Conservation (phyloP, 2,797 vertebrate species). For the Sebastes aleutianus region DNA sequence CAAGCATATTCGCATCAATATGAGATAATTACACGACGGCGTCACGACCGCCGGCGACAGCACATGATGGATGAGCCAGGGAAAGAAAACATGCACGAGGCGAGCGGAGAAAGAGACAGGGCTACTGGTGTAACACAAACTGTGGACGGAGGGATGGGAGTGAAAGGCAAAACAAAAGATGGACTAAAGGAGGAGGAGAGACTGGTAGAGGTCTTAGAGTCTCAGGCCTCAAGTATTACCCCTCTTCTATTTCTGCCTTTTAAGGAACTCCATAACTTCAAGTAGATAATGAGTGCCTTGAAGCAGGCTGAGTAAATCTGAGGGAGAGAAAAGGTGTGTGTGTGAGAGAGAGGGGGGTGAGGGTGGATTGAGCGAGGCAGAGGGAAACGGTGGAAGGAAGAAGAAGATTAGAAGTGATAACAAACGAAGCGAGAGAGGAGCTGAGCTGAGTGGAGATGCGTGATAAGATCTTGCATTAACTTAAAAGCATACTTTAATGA, state of each 20-base stretch:
- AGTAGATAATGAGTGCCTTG: slow-evolving; percentile 80
- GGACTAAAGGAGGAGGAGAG: slow-evolving; percentile 34
- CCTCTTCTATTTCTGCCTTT: slow-evolving; percentile 80
- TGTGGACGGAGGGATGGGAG: slow-evolving; percentile 58
- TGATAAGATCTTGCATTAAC: slow-evolving; percentile 75
- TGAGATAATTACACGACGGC: slow-evolving; percentile 78
- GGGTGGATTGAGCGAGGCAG: slow-evolving; percentile 32
- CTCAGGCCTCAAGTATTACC: slow-evolving; percentile 59
- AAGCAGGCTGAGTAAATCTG: slow-evolving; percentile 69
- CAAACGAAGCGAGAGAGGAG: slow-evolving; percentile 61
- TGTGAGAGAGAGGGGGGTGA: neutral
- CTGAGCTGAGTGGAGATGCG: slow-evolving; percentile 49
- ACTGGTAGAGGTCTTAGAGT: slow-evolving; percentile 57
- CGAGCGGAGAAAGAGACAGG: slow-evolving; percentile 38
- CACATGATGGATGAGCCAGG: slow-evolving; percentile 75
- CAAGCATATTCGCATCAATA: slow-evolving; percentile 76
- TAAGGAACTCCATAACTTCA: slow-evolving; percentile 73
- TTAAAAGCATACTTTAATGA: slow-evolving; percentile 80
- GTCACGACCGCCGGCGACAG: slow-evolving; percentile 72
- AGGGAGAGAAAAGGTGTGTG: slow-evolving; percentile 45
- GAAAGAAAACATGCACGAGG: slow-evolving; percentile 60
- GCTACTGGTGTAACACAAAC: slow-evolving; percentile 73
- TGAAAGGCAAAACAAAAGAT: slow-evolving; percentile 71
- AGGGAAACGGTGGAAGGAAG: slow-evolving; percentile 57
- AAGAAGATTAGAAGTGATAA: slow-evolving; percentile 70